Evolutionary conservation across 2,113 vertebrate species (phyloP).

Genomic region (Bubo scandiacus): DNA sequence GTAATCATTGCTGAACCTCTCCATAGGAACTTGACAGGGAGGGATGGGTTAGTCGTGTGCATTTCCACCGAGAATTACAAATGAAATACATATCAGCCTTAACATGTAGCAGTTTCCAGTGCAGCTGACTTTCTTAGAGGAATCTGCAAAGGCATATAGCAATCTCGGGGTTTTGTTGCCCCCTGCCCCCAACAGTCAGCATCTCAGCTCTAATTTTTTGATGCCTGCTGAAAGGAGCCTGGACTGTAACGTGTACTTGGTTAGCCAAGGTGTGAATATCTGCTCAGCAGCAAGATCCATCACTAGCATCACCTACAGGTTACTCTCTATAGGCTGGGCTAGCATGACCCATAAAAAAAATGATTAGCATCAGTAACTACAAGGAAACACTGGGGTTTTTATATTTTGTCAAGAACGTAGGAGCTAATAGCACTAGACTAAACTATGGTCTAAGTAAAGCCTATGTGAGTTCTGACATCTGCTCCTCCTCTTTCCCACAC

Average conservation of each 20-base stretch:
- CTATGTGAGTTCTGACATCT: not conserved
- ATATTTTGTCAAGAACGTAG: not conserved
- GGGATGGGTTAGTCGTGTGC: not conserved
- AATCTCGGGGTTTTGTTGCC: not conserved
- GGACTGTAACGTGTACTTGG: not conserved
- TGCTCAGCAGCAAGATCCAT: not conserved
- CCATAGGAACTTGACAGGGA: not conserved
- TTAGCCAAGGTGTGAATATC: not conserved
- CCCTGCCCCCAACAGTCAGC: not conserved
- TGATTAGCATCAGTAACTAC: not conserved
- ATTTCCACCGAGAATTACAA: not conserved
- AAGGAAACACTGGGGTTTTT: not conserved
- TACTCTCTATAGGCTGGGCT: not conserved
- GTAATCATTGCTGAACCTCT: not conserved
- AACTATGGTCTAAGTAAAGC: not conserved
- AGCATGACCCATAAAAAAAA: not conserved
- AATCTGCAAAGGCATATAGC: not conserved
- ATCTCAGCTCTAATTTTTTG: not conserved
- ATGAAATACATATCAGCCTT: not conserved
- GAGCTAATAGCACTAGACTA: not conserved
- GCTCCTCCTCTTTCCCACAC: not conserved
- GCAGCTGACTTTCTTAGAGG: not conserved
- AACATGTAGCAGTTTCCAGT: not conserved
- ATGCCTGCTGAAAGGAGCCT: not conserved
- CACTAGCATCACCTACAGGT: not conserved